Percentiles rank a stretch among this genome's conserved stretches.
phyloP scores from a whole-genome alignment of 1,140 invertebrate genomes.

The Harlomillsia oculata region DNA sequence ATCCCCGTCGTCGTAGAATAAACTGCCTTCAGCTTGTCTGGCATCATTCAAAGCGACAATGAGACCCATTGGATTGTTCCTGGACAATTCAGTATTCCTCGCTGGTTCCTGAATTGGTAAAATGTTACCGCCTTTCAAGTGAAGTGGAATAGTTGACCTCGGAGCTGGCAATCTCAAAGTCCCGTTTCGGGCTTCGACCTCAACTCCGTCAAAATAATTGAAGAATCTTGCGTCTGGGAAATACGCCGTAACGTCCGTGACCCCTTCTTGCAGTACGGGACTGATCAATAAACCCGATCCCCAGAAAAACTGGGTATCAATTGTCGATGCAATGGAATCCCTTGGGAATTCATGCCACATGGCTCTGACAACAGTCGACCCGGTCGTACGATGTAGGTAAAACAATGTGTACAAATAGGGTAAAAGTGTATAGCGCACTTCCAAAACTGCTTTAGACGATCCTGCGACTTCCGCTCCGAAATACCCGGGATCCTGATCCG shows the following conservation, averaged over 20 bases:
- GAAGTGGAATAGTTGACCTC: constrained; percentile 54
- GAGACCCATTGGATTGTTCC: constrained; percentile 39
- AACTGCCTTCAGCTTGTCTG: constrained; percentile 36
- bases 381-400: constrained; percentile 35
- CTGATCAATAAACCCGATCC: constrained; percentile 36
- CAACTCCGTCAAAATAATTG: constrained; percentile 42
- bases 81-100: constrained; percentile 47
- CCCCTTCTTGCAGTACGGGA: constrained; percentile 36
- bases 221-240: constrained; percentile 43
- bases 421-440: constrained; percentile 43
- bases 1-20: constrained; percentile 47
- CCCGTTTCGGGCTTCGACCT: constrained; percentile 43
- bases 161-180: constrained; percentile 48
- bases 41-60: constrained; percentile 38
- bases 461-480: constrained; percentile 35
- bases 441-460: constrained; percentile 37
- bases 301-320: constrained; percentile 38
- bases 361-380: constrained; percentile 36
- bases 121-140: constrained; percentile 55
- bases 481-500: constrained; percentile 39
- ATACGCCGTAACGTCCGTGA: constrained; percentile 36
- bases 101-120: constrained; percentile 57
- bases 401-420: constrained; percentile 47
- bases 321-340: constrained; percentile 33
- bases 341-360: constrained; percentile 38